Evolutionary conservation across 2,797 vertebrate genomes (phyloP).

Genomic region (Dicrostonyx torquatus): DNA sequence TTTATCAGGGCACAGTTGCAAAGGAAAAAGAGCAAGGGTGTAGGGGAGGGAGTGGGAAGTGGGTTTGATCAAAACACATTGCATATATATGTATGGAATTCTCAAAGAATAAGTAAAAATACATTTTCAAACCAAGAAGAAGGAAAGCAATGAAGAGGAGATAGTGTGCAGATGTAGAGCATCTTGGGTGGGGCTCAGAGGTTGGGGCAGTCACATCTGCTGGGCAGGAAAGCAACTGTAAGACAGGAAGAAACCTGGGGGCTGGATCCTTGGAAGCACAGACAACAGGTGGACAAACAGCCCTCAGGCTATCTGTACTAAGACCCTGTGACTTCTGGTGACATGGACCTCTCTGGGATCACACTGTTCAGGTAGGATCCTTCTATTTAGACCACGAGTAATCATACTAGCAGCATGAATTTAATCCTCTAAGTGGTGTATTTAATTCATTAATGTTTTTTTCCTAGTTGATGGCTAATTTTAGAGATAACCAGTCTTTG

Average conservation of each 20-base stretch:
- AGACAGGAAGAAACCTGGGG: too few relatives aligned
- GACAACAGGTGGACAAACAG: too few relatives aligned
- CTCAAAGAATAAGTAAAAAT: neutral
- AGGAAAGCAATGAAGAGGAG: rapidly evolving
- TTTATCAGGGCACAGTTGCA: neutral
- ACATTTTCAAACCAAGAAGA: neutral
- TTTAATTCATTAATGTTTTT: neutral
- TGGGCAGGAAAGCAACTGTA: neutral
- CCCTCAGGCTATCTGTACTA: neutral
- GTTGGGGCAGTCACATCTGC: neutral
- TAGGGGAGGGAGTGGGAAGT: neutral
- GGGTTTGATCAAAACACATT: neutral
- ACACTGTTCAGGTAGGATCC: neutral
- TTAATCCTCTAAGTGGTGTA: neutral
- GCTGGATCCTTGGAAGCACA: neutral
- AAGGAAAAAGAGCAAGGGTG: neutral
- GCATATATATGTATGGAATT: neutral
- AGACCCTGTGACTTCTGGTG: rapidly evolving
- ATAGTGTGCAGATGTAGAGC: rapidly evolving
- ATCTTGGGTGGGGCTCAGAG: neutral
- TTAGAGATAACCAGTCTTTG: neutral
- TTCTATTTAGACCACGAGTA: neutral
- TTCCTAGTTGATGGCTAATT: neutral
- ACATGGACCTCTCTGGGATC: rapidly evolving
- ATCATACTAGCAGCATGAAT: neutral